These are phyloP conservation scores for Edolisoma coerulescens DNA, from an alignment of 2,113 vertebrate genomes.

Conservation along the genomic window DNA sequence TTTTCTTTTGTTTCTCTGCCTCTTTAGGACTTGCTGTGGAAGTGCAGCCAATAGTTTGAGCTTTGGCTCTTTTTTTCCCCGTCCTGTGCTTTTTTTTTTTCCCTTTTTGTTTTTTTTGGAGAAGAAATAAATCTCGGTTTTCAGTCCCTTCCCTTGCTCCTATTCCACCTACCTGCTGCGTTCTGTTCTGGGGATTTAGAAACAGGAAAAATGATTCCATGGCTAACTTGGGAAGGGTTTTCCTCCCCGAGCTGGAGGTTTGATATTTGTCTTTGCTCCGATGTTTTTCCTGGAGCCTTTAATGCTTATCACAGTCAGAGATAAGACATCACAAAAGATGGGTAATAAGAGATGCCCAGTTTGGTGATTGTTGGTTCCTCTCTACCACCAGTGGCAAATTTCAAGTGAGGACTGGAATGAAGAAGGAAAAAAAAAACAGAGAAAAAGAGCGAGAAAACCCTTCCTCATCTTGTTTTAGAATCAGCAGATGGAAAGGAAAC, in stretches of 20 bases:
- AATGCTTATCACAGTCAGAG: neutral
- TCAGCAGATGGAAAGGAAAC: conserved; percentile 41
- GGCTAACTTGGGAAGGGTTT: neutral
- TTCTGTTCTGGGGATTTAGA: neutral
- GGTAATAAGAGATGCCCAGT: neutral
- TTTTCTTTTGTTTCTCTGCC: conserved; percentile 45
- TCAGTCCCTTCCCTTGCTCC: conserved; percentile 35
- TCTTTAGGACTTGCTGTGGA: conserved; percentile 33
- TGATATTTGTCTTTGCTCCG: neutral
- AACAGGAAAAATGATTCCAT: neutral
- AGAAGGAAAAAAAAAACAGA: neutral
- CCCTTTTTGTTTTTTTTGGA: neutral
- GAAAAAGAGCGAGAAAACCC: neutral
- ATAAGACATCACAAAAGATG: neutral
- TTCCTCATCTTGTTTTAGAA: conserved; percentile 26
- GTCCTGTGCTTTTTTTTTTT: neutral
- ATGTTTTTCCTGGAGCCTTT: neutral
- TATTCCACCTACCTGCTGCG: neutral
- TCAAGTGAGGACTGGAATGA: neutral
- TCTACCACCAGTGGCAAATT: neutral
- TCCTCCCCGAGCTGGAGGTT: neutral
- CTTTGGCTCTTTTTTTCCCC: neutral
- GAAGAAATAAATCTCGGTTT: conserved; percentile 13
- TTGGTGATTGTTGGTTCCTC: neutral
- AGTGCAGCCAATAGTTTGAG: conserved; percentile 5